These are phyloP conservation scores for Hyperoplus immaculatus DNA, from an alignment of 2,797 vertebrate genomes.

Conservation along the genomic window DNA sequence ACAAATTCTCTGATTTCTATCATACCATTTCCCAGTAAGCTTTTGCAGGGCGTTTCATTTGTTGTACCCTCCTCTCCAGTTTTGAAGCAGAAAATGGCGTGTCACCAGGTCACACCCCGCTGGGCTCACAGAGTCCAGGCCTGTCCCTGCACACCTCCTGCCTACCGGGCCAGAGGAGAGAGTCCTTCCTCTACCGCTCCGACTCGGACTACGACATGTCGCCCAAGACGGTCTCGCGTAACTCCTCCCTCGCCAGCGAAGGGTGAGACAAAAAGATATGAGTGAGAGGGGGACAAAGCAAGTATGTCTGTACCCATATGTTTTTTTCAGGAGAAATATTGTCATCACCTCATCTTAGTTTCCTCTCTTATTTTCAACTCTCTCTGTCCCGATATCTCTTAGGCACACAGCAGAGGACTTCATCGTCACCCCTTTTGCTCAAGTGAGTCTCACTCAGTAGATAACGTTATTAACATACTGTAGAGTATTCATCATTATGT, in stretches of 20 bases:
- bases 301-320: neutral
- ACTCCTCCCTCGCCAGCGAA: constrained; percentile 83
- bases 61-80: constrained; percentile 44
- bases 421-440: constrained; percentile 84
- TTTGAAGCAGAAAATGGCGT: constrained; percentile 90
- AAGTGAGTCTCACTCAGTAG: constrained; percentile 69
- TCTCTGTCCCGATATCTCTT: constrained; percentile 12
- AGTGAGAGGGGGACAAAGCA: neutral
- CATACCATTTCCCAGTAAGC: neutral
- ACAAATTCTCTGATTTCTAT: too few species aligned
- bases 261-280: constrained; percentile 68
- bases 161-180: constrained; percentile 88
- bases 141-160: constrained; percentile 87
- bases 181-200: constrained; percentile 93
- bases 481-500: neutral
- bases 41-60: neutral
- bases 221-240: constrained; percentile 89
- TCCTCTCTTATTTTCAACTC: constrained; percentile 2
- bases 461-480: neutral
- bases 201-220: constrained; percentile 94
- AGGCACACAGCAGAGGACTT: constrained; percentile 87
- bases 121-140: constrained; percentile 90
- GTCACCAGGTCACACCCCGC: constrained; percentile 87
- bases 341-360: neutral
- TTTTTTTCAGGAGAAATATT: neutral